phyloP scores from a whole-genome alignment of 2,113 vertebrate species.

The Nematolebias whitei region DNA sequence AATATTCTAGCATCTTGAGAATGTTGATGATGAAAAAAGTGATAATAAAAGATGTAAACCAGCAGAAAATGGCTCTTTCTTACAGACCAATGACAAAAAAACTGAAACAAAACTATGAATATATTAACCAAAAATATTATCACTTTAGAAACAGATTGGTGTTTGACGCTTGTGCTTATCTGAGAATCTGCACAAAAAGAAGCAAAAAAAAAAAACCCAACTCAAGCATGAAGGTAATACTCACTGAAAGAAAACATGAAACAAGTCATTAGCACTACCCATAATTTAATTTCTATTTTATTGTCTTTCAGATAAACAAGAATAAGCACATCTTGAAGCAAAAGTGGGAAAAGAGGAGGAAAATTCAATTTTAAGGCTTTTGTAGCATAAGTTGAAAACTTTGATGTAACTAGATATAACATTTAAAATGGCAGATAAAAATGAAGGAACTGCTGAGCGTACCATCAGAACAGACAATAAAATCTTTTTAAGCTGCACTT shows the following conservation, averaged over 20 bases:
- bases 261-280: not conserved
- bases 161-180: not conserved
- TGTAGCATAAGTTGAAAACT: not conserved
- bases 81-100: not conserved
- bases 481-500: not conserved
- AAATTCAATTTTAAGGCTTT: not conserved
- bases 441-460: conserved; percentile 3
- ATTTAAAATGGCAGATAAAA: not conserved
- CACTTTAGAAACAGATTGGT: not conserved
- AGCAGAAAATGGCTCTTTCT: conserved; percentile 4
- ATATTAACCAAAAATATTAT: not conserved
- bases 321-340: not conserved
- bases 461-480: not conserved
- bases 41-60: conserved; percentile 15
- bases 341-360: not conserved
- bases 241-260: not conserved
- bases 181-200: not conserved
- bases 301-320: not conserved
- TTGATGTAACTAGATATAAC: not conserved
- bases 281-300: not conserved
- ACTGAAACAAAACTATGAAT: not conserved
- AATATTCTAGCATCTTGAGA: conserved; percentile 11
- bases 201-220: not conserved
- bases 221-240: not conserved
- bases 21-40: conserved; percentile 25